phyloP scores from a whole-genome alignment of 2,113 vertebrate species.

The Beaufortia kweichowensis region DNA sequence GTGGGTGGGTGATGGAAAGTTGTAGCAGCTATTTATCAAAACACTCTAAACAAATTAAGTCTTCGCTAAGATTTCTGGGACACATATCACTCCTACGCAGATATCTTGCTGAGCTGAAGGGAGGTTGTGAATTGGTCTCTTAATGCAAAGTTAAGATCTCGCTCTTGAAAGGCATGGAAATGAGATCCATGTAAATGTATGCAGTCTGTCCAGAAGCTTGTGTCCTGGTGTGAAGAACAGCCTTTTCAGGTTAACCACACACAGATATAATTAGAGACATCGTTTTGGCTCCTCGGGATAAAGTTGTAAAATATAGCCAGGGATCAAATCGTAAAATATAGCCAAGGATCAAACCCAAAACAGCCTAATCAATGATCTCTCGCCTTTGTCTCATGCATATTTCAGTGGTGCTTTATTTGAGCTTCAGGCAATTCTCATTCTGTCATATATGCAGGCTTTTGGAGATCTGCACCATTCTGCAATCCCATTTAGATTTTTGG shows the following conservation, averaged over 20 bases:
- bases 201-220: background rate
- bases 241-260: background rate
- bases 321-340: background rate
- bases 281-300: slow-evolving; percentile 2
- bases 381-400: slow-evolving; percentile 24
- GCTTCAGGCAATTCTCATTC: background rate
- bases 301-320: too few relatives aligned
- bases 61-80: background rate
- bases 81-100: slow-evolving; percentile 20
- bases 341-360: background rate
- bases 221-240: background rate
- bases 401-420: slow-evolving; percentile 10
- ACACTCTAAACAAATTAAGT: slow-evolving; percentile 11
- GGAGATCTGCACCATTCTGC: background rate
- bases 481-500: background rate
- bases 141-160: background rate
- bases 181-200: background rate
- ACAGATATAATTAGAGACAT: background rate
- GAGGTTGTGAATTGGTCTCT: background rate
- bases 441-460: background rate
- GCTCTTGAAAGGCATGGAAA: background rate
- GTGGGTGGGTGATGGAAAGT: slow-evolving; percentile 30
- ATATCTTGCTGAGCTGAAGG: slow-evolving; percentile 10
- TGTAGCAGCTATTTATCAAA: slow-evolving; percentile 31
- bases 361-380: slow-evolving; percentile 6